Base-by-base conservation (phyloP, 1,140 invertebrate genomes). In the Sipha flava region DNA sequence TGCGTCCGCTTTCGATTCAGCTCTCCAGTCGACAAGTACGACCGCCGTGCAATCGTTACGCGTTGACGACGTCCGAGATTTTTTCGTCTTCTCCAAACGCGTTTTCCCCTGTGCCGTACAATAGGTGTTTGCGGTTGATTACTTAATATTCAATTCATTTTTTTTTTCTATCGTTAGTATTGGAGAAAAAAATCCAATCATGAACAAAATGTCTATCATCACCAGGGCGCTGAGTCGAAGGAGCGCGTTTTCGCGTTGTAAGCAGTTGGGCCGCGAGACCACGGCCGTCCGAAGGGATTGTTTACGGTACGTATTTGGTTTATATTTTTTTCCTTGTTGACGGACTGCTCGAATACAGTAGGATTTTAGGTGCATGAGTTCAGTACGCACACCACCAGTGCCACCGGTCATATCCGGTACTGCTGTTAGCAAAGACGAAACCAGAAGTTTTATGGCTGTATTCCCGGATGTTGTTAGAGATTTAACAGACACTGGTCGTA, bases 381-480 rank as follows among this genome's bases (percentile, higher is more conserved):
- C 12, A 2, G 23, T 80, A 23, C 72, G 59, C 12, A 12, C 66
- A 7, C 81, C 77, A 0, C 34, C 40, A 12, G 81, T 70, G 45
- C 88, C 89, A 79, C 87, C 90, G 82, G 89, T 89, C 26, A 88
- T 88, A 80, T 87, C 88, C 81, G 87, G 88, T 83, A 88, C 88
- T 83, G 88, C 89, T 23, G 85, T 87, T 0, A 90, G 87, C 77
- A 93, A 93, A 86, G 93, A 95, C 86, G 93, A 95, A 85, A 91
- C 90, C 84, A 87, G 93, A 80, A 92, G 94, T 85, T 92, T 96
- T 87, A 93, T 95, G 91, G 90, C 92, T 54, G 85, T 93, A 59
- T 95, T 95, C 88, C 93, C 94, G 80, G 93, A 95, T 86, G 86
- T 95, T 82, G 91, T 95, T 52, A 86, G 92, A 82, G 93, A 95